phyloP scores from a whole-genome alignment of 2,888 invertebrate genomes.

The Pteria penguin region DNA sequence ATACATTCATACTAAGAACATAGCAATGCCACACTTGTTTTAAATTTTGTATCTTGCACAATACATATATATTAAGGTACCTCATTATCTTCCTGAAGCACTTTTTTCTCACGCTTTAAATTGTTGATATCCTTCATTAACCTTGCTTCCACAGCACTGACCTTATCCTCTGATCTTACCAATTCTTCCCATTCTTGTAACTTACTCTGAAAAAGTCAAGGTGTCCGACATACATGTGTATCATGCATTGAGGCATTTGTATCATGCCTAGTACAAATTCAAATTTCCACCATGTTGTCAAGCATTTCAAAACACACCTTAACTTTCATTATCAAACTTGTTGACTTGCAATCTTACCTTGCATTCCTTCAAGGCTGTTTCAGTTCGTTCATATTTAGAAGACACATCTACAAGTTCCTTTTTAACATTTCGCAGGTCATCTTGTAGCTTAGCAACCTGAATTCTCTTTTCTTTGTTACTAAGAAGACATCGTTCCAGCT shows the following conservation, averaged over 20 bases:
- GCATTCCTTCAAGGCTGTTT: slow-evolving; percentile 59
- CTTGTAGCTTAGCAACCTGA: slow-evolving; percentile 66
- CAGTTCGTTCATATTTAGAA: slow-evolving; percentile 54
- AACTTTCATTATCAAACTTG: too few species aligned
- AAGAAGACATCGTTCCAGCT: slow-evolving; percentile 74
- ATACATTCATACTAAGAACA: too few species aligned
- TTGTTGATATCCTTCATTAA: slow-evolving; percentile 72
- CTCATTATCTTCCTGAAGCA: slow-evolving; percentile 67
- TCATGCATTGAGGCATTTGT: too few species aligned
- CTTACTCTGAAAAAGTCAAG: slow-evolving; percentile 56
- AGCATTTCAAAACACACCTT: too few species aligned
- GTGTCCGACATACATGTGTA: too few species aligned
- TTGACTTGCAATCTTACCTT: too few species aligned
- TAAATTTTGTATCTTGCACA: too few species aligned
- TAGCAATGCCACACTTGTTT: too few species aligned
- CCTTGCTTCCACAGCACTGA: slow-evolving; percentile 62
- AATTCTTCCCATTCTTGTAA: slow-evolving; percentile 57
- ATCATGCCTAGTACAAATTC: too few species aligned
- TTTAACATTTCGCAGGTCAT: slow-evolving; percentile 58
- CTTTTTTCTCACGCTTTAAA: slow-evolving; percentile 64
- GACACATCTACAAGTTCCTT: slow-evolving; percentile 54
- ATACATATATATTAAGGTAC: too few species aligned
- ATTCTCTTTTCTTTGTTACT: slow-evolving; percentile 74
- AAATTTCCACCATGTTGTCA: too few species aligned
- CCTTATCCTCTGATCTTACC: slow-evolving; percentile 51